Base-by-base conservation (phyloP, 1,140 invertebrate genomes). In the Ganaspis sp. region DNA sequence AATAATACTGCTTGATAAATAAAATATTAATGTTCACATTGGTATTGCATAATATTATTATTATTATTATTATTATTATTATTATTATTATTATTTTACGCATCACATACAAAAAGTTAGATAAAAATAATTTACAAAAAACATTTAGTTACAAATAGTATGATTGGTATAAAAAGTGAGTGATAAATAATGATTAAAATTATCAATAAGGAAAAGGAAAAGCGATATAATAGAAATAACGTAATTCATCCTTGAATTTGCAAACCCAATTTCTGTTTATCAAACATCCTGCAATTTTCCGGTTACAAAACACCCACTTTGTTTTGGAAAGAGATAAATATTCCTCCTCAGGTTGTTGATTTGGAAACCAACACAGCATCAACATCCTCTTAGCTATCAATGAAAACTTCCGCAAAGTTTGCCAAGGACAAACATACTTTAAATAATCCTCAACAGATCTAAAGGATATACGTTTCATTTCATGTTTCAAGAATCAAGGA, bases 281-380 rank as follows among this genome's bases (percentile, higher is more conserved):
- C 45, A 49, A 15, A 49, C 38, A 40, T 40, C 8, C 17, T 49
- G 45, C 45, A 49, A 49, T 49, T 49, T 17, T 15, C n/a, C 45
- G 4, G 45, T 49, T 49, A 49, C 45, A 49, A 49, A 17, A 17
- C 45, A 15, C 4, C 15, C 45, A 6, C n/a, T 49, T n/a, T 49
- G n/a, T 49, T 49, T 49, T n/a, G n/a, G n/a, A 49, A 49, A n/a
- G 45, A 49, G 45, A 49, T 49, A 49, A 49, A 49, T 49, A 49
- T 49, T 49, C 17, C 15, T 8, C n/a, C 17, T 17, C n/a, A n/a
- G 4, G 5, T 17, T 1, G 45, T 6, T 49, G 6, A 3, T 45
- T 45, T 45, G 3, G n/a, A 12, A 49, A 17, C 6, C 45, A 49
- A 8, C 45, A 6, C 4, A 49, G 17, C 15, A 5, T 49, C 45